A percentile compares a stretch with the other conserved stretches of the same genome.
These are phyloP conservation scores for Helarctos malayanus DNA, from an alignment of 2,797 vertebrate species.

Conservation along the genomic window DNA sequence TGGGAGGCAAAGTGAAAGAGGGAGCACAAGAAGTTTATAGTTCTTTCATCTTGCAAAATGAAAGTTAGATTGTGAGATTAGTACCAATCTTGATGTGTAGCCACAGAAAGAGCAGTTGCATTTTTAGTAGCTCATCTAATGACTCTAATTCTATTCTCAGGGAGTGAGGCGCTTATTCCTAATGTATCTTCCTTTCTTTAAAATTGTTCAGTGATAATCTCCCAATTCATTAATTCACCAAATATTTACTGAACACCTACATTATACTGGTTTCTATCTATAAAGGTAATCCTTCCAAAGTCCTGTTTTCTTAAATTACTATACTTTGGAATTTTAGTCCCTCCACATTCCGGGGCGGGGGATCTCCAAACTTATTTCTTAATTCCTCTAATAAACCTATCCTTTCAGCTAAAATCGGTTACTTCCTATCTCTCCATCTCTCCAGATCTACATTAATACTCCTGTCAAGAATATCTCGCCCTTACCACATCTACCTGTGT, in stretches of 20 bases:
- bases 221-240: background rate
- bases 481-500: background rate
- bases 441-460: background rate
- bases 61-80: background rate
- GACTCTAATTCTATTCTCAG: conserved; percentile 12
- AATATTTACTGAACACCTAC: background rate
- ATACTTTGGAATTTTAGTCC: background rate
- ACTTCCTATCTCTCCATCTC: background rate
- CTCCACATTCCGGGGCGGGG: background rate
- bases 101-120: background rate
- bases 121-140: background rate
- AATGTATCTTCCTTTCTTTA: background rate
- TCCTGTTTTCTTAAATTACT: background rate
- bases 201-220: background rate
- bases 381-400: background rate
- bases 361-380: background rate
- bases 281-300: background rate
- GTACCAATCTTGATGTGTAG: background rate
- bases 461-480: background rate
- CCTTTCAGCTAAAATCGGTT: background rate
- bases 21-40: background rate
- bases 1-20: background rate
- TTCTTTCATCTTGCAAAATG: background rate
- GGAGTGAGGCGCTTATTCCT: background rate
- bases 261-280: background rate